Conservation (phyloP, 2,888 invertebrate species). For the Patella pellucida region DNA sequence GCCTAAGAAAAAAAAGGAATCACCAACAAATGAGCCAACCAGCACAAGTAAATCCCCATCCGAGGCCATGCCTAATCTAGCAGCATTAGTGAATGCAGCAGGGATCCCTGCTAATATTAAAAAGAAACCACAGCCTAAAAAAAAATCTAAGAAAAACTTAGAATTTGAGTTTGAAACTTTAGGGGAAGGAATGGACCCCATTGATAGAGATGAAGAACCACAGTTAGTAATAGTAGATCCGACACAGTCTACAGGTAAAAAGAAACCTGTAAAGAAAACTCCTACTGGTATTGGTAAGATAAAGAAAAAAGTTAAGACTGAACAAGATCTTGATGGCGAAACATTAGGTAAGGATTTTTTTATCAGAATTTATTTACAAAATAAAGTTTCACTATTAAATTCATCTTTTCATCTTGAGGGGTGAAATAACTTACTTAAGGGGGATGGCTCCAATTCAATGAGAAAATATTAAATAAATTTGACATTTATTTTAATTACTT, state of each 20-base stretch:
- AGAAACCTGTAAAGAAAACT: conserved; percentile 30
- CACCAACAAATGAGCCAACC: conserved; percentile 13
- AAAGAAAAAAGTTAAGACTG: conserved; percentile 33
- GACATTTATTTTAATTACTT: too few relatives aligned
- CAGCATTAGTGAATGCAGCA: conserved; percentile 26
- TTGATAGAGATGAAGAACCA: conserved; percentile 36
- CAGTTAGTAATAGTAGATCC: conserved; percentile 51
- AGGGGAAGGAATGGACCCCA: conserved; percentile 27
- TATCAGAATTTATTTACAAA: conserved; percentile 3
- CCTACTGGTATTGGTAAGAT: conserved; percentile 16
- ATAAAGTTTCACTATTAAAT: too few relatives aligned
- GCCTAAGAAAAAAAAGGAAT: conserved; percentile 81
- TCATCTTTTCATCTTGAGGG: too few relatives aligned
- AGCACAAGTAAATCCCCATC: conserved; percentile 18
- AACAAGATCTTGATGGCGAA: conserved; percentile 12
- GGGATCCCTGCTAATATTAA: background rate
- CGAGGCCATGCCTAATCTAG: conserved; percentile 36
- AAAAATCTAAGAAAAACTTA: conserved; percentile 3
- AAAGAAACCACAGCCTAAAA: background rate
- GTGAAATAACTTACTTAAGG: too few relatives aligned
- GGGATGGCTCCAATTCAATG: too few relatives aligned
- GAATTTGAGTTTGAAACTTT: conserved; percentile 22
- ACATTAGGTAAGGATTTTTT: conserved; percentile 23
- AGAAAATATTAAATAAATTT: too few relatives aligned
- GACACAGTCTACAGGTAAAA: conserved; percentile 24